A percentile compares a stretch with the other conserved stretches of the same genome.
phyloP scores from a whole-genome alignment of 2,888 invertebrate genomes.

The Taenaris catops region DNA sequence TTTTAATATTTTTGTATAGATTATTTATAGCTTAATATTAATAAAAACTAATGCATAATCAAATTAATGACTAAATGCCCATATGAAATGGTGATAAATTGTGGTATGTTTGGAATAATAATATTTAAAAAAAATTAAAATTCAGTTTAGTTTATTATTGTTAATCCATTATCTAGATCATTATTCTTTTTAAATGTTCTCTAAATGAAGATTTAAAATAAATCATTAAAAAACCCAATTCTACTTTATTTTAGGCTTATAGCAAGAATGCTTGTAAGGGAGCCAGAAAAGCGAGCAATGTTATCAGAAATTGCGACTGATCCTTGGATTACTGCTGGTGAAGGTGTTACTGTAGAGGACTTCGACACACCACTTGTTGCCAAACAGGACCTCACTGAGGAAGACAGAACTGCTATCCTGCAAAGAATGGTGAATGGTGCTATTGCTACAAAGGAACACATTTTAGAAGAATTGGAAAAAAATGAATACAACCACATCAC shows the following conservation, averaged over 20 bases:
- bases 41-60: too few relatives aligned
- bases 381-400: slow-evolving; percentile 93
- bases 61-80: too few relatives aligned
- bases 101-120: too few relatives aligned
- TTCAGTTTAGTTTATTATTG: too few relatives aligned
- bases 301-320: slow-evolving; percentile 93
- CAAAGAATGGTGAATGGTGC: slow-evolving; percentile 98
- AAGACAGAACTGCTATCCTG: slow-evolving; percentile 94
- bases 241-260: slow-evolving; percentile 86
- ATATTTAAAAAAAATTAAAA: too few relatives aligned
- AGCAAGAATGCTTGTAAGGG: slow-evolving; percentile 94
- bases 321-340: slow-evolving; percentile 87
- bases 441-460: slow-evolving; percentile 96
- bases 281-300: slow-evolving; percentile 94
- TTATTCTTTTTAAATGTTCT: too few relatives aligned
- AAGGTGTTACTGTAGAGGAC: slow-evolving; percentile 75
- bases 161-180: too few relatives aligned
- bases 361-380: slow-evolving; percentile 90
- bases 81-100: too few relatives aligned
- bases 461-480: slow-evolving; percentile 94
- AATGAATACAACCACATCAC: slow-evolving; percentile 99
- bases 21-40: too few relatives aligned
- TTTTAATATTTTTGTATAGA: too few relatives aligned
- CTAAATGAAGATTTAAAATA: too few relatives aligned
- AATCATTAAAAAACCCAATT: too few relatives aligned